These are phyloP conservation scores for Solenopsis fugax DNA, from an alignment of 1,140 invertebrate species.

Conservation along the genomic window DNA sequence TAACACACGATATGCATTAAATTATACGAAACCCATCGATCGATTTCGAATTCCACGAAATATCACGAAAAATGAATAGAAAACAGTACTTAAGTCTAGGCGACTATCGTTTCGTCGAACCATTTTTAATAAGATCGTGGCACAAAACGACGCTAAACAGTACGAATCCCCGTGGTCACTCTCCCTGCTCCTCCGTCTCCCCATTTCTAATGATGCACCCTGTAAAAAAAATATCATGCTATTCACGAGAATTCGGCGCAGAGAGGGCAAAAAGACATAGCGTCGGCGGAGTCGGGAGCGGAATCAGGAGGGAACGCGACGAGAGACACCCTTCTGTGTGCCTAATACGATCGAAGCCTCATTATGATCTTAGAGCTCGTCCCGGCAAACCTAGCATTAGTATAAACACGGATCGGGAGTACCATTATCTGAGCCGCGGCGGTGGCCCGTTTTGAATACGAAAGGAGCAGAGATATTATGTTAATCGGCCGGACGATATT, in stretches of 20 bases:
- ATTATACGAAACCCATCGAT: constrained; percentile 5
- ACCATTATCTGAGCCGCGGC: constrained; percentile 77
- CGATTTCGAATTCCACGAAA: background rate
- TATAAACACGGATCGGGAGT: constrained; percentile 83
- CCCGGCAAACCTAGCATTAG: constrained; percentile 82
- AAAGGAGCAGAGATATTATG: constrained; percentile 84
- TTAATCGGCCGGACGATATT: constrained; percentile 81
- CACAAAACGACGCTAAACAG: constrained; percentile 12
- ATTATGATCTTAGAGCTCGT: constrained; percentile 82
- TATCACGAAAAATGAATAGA: constrained; percentile 17
- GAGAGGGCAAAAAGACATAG: constrained; percentile 23
- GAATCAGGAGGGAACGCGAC: constrained; percentile 53
- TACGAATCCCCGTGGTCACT: background rate
- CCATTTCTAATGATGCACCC: constrained; percentile 55
- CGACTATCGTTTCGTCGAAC: constrained; percentile 56
- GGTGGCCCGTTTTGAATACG: constrained; percentile 82
- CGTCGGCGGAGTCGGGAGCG: background rate
- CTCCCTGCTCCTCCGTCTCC: background rate
- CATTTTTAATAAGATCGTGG: constrained; percentile 66
- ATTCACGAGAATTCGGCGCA: background rate
- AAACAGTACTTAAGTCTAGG: constrained; percentile 10
- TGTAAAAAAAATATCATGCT: constrained; percentile 57
- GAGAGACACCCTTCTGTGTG: constrained; percentile 71
- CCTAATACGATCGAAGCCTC: constrained; percentile 83
- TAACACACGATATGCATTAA: constrained; percentile 1